Percentiles rank a stretch among this genome's conserved stretches.
Conservation (phyloP, 2,797 vertebrate genomes). For the Platalea minor region DNA sequence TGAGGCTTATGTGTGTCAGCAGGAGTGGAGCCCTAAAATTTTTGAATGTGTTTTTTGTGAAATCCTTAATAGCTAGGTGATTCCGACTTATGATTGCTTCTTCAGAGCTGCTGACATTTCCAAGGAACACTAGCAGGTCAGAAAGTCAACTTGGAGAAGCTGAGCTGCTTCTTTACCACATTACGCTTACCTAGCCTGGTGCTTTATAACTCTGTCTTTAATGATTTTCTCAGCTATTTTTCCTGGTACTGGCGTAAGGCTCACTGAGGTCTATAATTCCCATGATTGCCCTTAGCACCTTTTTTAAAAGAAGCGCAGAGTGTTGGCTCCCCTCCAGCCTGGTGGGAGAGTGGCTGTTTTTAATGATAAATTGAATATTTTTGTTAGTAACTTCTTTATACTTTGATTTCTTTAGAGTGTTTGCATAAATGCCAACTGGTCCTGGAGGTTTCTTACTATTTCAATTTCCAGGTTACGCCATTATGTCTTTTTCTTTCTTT, state of each 20-base stretch:
- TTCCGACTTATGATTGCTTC: constrained; percentile 5
- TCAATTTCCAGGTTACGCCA: background rate
- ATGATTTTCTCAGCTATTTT: constrained; percentile 70
- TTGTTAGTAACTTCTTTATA: constrained; percentile 43
- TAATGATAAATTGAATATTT: constrained; percentile 67
- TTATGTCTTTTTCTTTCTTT: background rate
- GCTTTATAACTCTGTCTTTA: constrained; percentile 74
- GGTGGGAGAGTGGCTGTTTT: constrained; percentile 48
- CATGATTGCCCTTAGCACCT: constrained; percentile 74
- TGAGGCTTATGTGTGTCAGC: background rate
- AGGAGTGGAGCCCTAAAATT: background rate
- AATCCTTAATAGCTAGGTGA: background rate
- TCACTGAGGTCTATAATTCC: constrained; percentile 74
- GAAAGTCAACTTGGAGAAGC: constrained; percentile 61
- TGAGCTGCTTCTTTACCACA: constrained; percentile 59
- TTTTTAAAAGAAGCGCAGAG: constrained; percentile 59
- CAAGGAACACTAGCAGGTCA: constrained; percentile 62
- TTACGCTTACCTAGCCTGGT: constrained; percentile 39
- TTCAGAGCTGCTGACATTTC: constrained; percentile 61
- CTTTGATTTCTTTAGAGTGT: background rate
- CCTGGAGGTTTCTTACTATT: background rate
- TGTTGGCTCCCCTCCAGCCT: constrained; percentile 63
- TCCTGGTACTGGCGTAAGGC: constrained; percentile 71
- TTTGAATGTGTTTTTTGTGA: background rate
- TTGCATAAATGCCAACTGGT: constrained; percentile 3